These are phyloP conservation scores for Potamarius usumacintae DNA, from an alignment of 2,113 vertebrate species.

Conservation along the genomic window DNA sequence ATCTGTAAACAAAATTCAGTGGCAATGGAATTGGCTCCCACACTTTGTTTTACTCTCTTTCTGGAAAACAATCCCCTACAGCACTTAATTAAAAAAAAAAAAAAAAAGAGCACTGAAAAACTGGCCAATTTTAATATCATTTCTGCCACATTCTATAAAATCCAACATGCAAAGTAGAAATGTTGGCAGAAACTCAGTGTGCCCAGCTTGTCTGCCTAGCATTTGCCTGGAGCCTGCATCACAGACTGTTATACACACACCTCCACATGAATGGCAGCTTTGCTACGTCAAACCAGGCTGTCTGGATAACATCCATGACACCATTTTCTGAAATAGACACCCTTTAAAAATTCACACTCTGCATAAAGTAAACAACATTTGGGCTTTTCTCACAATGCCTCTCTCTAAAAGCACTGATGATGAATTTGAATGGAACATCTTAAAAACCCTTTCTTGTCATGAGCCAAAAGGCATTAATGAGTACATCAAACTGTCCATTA, in stretches of 20 bases:
- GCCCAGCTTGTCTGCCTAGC: neutral
- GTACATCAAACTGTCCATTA: neutral
- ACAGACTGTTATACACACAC: conserved; percentile 34
- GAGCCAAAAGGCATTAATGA: neutral
- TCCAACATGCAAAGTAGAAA: conserved; percentile 14
- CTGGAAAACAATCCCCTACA: neutral
- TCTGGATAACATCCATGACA: conserved; percentile 37
- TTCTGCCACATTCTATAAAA: conserved; percentile 8
- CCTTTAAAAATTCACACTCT: conserved; percentile 51
- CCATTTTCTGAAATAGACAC: conserved; percentile 59
- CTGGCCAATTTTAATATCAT: neutral
- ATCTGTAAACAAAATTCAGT: neutral
- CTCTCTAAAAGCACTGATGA: neutral
- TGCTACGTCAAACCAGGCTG: conserved; percentile 29
- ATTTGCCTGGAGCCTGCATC: conserved; percentile 39
- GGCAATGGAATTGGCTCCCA: neutral
- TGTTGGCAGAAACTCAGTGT: conserved; percentile 31
- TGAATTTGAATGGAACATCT: neutral
- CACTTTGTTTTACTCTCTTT: neutral
- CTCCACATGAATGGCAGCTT: conserved; percentile 33
- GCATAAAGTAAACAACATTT: conserved; percentile 43
- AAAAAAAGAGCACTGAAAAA: neutral
- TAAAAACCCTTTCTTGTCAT: neutral
- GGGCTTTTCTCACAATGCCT: neutral
- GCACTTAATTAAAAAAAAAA: neutral